phyloP scores from a whole-genome alignment of 2,797 vertebrate genomes.

The Hoplostethus atlanticus region DNA sequence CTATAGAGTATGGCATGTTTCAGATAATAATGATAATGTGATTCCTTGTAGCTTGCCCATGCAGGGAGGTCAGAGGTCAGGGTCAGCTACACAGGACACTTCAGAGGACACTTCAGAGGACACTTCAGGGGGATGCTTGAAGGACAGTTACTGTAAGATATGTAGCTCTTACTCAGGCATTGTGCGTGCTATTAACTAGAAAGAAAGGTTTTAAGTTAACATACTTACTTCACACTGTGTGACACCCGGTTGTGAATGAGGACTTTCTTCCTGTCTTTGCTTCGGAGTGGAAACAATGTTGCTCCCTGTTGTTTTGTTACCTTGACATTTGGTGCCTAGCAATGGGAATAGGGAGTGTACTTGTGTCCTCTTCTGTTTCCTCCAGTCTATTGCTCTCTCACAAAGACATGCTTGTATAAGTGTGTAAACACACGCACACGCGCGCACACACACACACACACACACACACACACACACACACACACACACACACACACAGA shows the following conservation, averaged over 20 bases:
- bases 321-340: constrained; percentile 17
- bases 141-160: background rate
- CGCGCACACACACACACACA: background rate
- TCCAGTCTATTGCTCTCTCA: constrained; percentile 22
- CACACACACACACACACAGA: constrained; percentile 1
- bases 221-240: background rate
- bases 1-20: no score
- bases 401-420: constrained; percentile 25
- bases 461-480: constrained; percentile 9
- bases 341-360: constrained; percentile 13
- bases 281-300: background rate
- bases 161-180: background rate
- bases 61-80: no score
- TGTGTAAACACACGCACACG: background rate
- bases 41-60: no score
- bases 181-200: background rate
- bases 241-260: background rate
- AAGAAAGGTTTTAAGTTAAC: background rate
- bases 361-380: constrained; percentile 13
- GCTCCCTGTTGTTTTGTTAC: constrained; percentile 26
- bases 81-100: no score
- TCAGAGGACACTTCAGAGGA: no score
- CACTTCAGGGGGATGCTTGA: no score
- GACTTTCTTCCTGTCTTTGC: background rate
- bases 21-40: no score